Evolutionary conservation across 2,888 invertebrate genomes (phyloP), one percentile per base, ranked within the genome.

Genomic region (Morpho helenor): DNA sequence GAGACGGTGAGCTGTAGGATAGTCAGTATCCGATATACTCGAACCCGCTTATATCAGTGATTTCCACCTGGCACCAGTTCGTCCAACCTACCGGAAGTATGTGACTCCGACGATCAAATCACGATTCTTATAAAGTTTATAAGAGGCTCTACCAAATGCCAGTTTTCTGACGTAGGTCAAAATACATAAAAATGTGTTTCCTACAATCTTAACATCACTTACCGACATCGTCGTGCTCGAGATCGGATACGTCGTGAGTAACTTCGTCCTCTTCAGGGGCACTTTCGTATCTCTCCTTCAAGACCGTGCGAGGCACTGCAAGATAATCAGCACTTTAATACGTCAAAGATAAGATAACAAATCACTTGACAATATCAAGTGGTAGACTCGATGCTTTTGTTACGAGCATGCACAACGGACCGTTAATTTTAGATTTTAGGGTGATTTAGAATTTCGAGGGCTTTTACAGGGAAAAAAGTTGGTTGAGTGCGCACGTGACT

Each of bases 281-380:
- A 63, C 95, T 95, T 76, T 96, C 95, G 83, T 94, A 96, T 68
- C 95, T 93, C 82, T 96, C 96, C 76, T 95, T 95, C 63, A 97
- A 88, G 56, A 97, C 96, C 76, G 95, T 95, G 66, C 96, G 92
- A 4, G 96, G 96, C 65, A 97, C 97, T 97, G 90, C 75, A 80
- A 80, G 63, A 63, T 65, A 82, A 79, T 73, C 65, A 65, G 60
- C 61, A 76, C 82, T 73, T 79, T 82, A 80, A 66, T 7, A 44
- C 46, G 48, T 60, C 31, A 23, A 3, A 2, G 10, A 59, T 69
- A 82, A 71, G 71, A 61, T 56, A 54, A 44, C 23, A 59, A 63
- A 31, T 61, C 22, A 10, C 16, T 54, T 55, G 48, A 61, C 48
- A 63, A 49, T 10, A 16, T 8, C 40, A 50, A 56, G 56, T 60